Evolutionary conservation across 2,797 vertebrate species (phyloP).

Genomic region (Clarias fuscus): DNA sequence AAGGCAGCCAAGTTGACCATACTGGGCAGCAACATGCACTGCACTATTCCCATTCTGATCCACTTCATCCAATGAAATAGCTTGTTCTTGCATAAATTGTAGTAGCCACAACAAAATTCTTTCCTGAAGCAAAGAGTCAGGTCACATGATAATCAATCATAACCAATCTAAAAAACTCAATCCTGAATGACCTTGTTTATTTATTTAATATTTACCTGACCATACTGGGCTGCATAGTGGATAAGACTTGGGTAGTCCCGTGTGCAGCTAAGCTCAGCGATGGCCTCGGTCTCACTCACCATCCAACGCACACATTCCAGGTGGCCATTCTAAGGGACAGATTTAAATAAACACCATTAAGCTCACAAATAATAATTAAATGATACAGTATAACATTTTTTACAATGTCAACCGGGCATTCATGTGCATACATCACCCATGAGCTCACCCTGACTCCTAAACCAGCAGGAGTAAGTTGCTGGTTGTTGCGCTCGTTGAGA

Average conservation of each 20-base stretch:
- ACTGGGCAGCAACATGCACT: constrained; percentile 90
- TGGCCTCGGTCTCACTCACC: constrained; percentile 98
- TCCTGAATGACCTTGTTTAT: neutral
- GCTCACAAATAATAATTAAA: neutral
- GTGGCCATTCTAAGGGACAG: constrained; percentile 80
- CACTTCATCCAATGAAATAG: constrained; percentile 92
- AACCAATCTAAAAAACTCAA: neutral
- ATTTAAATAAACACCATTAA: neutral
- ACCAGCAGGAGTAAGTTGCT: constrained; percentile 91
- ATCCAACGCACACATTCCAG: constrained; percentile 97
- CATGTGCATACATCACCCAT: neutral
- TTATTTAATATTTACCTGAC: constrained; percentile 81
- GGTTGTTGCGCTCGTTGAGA: constrained; percentile 87
- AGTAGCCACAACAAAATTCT: constrained; percentile 96
- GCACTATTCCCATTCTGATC: constrained; percentile 95
- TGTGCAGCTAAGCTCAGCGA: constrained; percentile 93
- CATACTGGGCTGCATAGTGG: constrained; percentile 91
- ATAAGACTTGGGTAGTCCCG: constrained; percentile 95
- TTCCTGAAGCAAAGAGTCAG: constrained; percentile 74
- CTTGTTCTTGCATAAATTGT: constrained; percentile 99
- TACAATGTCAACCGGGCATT: no score
- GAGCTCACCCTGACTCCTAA: constrained; percentile 89
- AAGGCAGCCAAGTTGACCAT: constrained; percentile 91
- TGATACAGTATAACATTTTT: no score
- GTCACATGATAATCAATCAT: neutral